Evolutionary conservation across 2,797 vertebrate species (phyloP).

Genomic region (Chanos chanos): DNA sequence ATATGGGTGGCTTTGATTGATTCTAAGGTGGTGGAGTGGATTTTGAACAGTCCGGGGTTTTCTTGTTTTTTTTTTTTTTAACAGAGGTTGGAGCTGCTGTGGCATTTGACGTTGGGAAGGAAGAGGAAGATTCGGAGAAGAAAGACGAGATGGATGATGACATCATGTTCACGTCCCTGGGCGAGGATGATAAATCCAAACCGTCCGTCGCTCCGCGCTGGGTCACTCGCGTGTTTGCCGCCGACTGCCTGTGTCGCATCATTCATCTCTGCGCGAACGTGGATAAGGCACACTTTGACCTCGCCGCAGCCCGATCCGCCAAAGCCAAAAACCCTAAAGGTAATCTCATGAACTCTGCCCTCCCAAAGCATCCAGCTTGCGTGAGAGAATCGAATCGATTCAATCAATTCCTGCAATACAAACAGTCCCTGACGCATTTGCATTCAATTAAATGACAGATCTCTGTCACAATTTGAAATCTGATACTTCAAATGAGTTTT

Average conservation of each 20-base stretch:
- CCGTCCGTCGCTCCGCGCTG: slow-evolving; percentile 96
- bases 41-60: background rate
- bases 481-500: too few species aligned
- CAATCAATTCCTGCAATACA: too few species aligned
- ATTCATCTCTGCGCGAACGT: slow-evolving; percentile 91
- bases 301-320: slow-evolving; percentile 84
- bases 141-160: slow-evolving; percentile 98
- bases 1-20: too few species aligned
- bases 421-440: too few species aligned
- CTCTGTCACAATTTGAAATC: too few species aligned
- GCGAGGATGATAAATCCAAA: slow-evolving; percentile 93
- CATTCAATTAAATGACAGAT: too few species aligned
- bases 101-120: slow-evolving; percentile 80
- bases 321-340: slow-evolving; percentile 88
- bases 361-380: too few species aligned
- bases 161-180: slow-evolving; percentile 93
- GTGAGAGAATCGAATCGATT: too few species aligned
- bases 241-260: slow-evolving; percentile 93
- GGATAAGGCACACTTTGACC: slow-evolving; percentile 88
- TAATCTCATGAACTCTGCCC: too few species aligned
- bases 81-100: slow-evolving; percentile 84
- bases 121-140: slow-evolving; percentile 92
- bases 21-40: background rate
- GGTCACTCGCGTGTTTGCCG: slow-evolving; percentile 96
- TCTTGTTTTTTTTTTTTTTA: slow-evolving; percentile 1